phyloP scores from a whole-genome alignment of 2,888 invertebrate genomes.

The Geotrupes spiniger region DNA sequence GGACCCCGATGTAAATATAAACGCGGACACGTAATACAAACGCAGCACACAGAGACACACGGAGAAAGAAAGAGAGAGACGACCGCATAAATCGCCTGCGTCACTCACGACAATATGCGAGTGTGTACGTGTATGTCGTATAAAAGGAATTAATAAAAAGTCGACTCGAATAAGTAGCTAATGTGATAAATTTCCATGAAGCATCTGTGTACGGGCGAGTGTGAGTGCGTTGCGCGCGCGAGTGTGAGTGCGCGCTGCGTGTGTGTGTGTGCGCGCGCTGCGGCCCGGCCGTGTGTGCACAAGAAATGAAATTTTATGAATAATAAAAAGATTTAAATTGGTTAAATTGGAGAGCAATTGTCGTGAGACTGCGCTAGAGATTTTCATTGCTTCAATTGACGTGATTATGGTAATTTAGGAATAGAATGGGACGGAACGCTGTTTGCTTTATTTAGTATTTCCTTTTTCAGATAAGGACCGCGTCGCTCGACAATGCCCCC shows the following conservation, averaged over 20 bases:
- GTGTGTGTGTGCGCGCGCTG: not conserved
- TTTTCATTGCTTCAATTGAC: constrained; percentile 49
- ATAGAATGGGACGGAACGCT: constrained; percentile 38
- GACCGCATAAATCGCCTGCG: too few relatives aligned
- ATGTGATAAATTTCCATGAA: constrained; percentile 15
- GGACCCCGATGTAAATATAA: too few relatives aligned
- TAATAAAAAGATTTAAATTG: constrained; percentile 52
- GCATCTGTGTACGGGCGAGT: not conserved
- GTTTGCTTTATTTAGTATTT: constrained; percentile 36
- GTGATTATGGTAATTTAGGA: constrained; percentile 46
- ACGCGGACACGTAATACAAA: too few relatives aligned
- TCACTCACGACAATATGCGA: too few relatives aligned
- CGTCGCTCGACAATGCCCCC: too few relatives aligned
- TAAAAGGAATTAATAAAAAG: constrained; percentile 9
- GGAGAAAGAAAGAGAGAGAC: too few relatives aligned
- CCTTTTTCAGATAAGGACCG: constrained; percentile 32
- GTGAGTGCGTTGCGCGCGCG: not conserved
- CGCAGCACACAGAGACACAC: too few relatives aligned
- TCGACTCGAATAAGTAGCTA: constrained; percentile 11
- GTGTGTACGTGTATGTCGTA: too few relatives aligned
- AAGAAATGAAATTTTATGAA: constrained; percentile 50
- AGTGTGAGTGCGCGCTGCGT: not conserved
- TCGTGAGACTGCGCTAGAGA: constrained; percentile 46
- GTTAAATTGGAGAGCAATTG: constrained; percentile 52
- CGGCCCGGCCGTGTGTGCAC: constrained; percentile 2